Percentiles rank a stretch among this genome's conserved stretches.
These are phyloP conservation scores for Xiphorhynchus elegans DNA, from an alignment of 2,113 vertebrate species.

Conservation along the genomic window DNA sequence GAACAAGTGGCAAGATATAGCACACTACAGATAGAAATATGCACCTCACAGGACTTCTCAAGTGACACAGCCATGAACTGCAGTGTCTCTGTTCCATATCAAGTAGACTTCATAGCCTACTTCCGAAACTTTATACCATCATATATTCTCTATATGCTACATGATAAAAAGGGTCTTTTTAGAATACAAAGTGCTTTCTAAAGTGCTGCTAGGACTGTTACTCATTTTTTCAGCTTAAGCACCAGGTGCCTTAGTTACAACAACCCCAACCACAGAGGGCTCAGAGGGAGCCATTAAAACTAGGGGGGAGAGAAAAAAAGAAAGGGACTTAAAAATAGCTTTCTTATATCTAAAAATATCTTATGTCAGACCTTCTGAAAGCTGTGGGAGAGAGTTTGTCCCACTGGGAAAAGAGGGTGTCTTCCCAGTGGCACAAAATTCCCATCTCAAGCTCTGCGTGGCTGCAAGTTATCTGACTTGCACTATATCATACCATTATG, in stretches of 20 bases:
- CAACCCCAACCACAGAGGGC: not conserved
- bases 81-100: not conserved
- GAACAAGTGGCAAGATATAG: not conserved
- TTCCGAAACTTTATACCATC: not conserved
- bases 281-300: slow-evolving; percentile 4
- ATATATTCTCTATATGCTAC: not conserved
- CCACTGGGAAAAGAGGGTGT: not conserved
- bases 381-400: not conserved
- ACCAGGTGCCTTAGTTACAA: not conserved
- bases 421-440: not conserved
- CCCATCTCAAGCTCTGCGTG: not conserved
- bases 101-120: slow-evolving; percentile 5
- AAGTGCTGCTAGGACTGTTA: not conserved
- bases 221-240: not conserved
- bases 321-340: not conserved
- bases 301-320: rapidly evolving
- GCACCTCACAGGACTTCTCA: not conserved
- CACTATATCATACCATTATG: not conserved
- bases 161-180: not conserved
- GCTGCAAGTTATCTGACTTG: not conserved
- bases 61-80: not conserved
- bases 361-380: slow-evolving; percentile 27
- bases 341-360: not conserved
- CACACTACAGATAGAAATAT: rapidly evolving
- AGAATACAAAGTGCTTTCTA: slow-evolving; percentile 5